Conservation (phyloP, 2,797 vertebrate species). For the Enteromius thamalakanensis region DNA sequence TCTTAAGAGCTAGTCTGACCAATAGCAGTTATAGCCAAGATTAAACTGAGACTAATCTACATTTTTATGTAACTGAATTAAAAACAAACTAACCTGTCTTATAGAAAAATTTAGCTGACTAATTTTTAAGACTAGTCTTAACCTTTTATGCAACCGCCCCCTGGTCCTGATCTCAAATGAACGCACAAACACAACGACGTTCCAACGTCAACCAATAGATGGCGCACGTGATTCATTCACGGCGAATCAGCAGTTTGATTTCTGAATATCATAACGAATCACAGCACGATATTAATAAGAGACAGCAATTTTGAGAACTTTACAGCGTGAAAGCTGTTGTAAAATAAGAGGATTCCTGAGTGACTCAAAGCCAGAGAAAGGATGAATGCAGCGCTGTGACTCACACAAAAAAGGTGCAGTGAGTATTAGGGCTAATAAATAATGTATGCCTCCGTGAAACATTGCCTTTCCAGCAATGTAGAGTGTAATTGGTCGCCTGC, state of each 20-base stretch:
- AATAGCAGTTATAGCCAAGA: too few species aligned
- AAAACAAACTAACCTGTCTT: too few species aligned
- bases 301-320: not conserved
- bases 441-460: constrained; percentile 57
- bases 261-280: not conserved
- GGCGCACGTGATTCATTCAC: constrained; percentile 12
- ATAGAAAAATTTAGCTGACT: too few species aligned
- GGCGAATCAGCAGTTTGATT: not conserved
- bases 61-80: too few species aligned
- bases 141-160: too few species aligned
- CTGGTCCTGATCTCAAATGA: not conserved
- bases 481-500: constrained; percentile 59
- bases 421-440: constrained; percentile 58
- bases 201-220: constrained; percentile 7
- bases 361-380: constrained; percentile 27
- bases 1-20: too few species aligned
- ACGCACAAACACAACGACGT: not conserved
- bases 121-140: too few species aligned
- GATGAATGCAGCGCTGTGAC: not conserved
- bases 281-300: not conserved
- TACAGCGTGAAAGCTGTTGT: not conserved
- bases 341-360: constrained; percentile 21
- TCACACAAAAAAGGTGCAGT: constrained; percentile 46
- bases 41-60: too few species aligned
- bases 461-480: constrained; percentile 53